phyloP scores from a whole-genome alignment of 2,888 invertebrate species.

The Tenthredo amoena region DNA sequence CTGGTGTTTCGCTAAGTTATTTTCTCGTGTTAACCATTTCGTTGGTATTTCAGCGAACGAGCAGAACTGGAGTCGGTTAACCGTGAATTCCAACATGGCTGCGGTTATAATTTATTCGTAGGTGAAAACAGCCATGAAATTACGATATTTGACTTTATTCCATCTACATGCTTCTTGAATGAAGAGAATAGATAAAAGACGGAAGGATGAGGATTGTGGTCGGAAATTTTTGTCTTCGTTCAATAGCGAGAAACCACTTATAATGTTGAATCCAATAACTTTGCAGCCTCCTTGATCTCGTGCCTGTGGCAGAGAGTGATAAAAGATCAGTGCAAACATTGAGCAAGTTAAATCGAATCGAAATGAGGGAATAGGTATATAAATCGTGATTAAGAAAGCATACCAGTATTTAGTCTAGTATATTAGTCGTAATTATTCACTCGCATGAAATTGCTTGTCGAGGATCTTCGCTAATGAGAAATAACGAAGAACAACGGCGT shows the following conservation, averaged over 20 bases:
- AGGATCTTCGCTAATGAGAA: constrained; percentile 23
- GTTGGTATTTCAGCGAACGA: background rate
- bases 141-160: constrained; percentile 5
- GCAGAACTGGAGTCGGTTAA: constrained; percentile 20
- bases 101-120: background rate
- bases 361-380: background rate
- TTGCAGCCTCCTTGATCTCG: background rate
- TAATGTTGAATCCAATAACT: background rate
- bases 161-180: background rate
- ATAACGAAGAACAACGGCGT: constrained; percentile 12
- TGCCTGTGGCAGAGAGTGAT: background rate
- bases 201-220: background rate
- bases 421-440: background rate
- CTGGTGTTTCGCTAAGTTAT: background rate
- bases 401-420: background rate
- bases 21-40: background rate
- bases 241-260: constrained; percentile 19
- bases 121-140: constrained; percentile 32
- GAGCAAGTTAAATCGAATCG: background rate
- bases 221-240: background rate
- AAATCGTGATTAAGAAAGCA: background rate
- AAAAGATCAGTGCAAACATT: background rate
- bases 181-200: background rate
- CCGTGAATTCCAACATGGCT: constrained; percentile 5
- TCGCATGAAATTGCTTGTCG: background rate